Evolutionary conservation across 2,888 invertebrate genomes (phyloP).

Genomic region (Omphaloscelis lunosa): DNA sequence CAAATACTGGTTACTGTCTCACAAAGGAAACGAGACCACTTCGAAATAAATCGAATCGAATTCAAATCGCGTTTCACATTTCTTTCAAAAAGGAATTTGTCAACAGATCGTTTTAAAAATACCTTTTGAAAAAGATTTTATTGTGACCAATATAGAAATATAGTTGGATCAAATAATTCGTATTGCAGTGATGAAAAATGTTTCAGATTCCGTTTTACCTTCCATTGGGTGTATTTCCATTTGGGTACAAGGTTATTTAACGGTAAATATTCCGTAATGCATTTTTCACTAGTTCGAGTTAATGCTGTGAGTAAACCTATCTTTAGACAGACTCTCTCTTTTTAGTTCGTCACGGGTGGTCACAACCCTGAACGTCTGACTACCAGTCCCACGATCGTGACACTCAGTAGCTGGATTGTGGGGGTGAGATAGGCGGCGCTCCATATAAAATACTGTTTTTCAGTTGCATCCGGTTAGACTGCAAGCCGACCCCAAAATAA

Average conservation of each 20-base stretch:
- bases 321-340: not conserved
- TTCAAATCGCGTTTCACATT: constrained; percentile 58
- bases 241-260: not conserved
- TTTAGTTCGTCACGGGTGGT: not conserved
- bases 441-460: not conserved
- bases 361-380: not conserved
- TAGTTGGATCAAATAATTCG: constrained; percentile 30
- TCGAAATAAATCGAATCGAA: constrained; percentile 59
- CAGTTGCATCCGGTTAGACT: not conserved
- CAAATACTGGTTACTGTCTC: constrained; percentile 42
- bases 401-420: not conserved
- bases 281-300: not conserved
- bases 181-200: constrained; percentile 44
- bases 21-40: constrained; percentile 41
- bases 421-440: too few species aligned
- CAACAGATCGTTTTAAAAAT: constrained; percentile 55
- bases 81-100: constrained; percentile 61
- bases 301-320: not conserved
- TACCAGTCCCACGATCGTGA: not conserved
- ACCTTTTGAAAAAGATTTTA: constrained; percentile 45
- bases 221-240: constrained; percentile 10
- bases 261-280: not conserved
- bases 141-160: constrained; percentile 31
- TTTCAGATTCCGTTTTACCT: constrained; percentile 39
- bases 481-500: not conserved